Percentiles rank a stretch among this genome's conserved stretches.
These are phyloP conservation scores for Yasuhikotakia modesta DNA, from an alignment of 2,797 vertebrate species.

Conservation along the genomic window DNA sequence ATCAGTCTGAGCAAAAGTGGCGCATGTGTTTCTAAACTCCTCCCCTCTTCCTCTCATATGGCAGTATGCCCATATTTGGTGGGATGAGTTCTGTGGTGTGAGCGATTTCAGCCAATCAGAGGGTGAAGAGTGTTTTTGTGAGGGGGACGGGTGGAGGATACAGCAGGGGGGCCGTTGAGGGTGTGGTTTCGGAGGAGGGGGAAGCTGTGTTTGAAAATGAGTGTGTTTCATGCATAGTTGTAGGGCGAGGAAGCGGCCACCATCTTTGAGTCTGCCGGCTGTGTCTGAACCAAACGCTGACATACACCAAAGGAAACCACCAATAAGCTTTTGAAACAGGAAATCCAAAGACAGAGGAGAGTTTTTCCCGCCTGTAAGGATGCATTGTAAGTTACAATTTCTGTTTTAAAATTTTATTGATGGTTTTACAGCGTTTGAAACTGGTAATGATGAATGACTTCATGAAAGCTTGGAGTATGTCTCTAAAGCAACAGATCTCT, in stretches of 20 bases:
- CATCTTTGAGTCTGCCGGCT: constrained; percentile 40
- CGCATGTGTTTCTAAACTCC: constrained; percentile 6
- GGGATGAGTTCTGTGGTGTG: constrained; percentile 74
- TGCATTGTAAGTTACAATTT: constrained; percentile 75
- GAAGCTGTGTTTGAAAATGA: constrained; percentile 75
- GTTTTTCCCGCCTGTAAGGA: constrained; percentile 51
- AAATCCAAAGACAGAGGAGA: constrained; percentile 19
- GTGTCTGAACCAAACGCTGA: constrained; percentile 4
- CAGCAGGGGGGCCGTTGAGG: constrained; percentile 55
- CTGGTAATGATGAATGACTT: constrained; percentile 20
- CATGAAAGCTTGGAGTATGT: constrained; percentile 54
- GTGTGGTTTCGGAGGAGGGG: constrained; percentile 60
- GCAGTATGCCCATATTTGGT: constrained; percentile 70
- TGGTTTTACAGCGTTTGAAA: background rate
- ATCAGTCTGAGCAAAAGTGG: constrained; percentile 44
- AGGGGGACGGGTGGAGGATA: constrained; percentile 50
- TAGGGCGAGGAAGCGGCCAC: constrained; percentile 50
- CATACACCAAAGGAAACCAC: constrained; percentile 15
- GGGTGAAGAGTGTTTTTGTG: background rate
- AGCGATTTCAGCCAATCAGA: constrained; percentile 73
- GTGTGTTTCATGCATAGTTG: constrained; percentile 64
- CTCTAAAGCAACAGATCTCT: constrained; percentile 27
- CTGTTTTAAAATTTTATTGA: background rate
- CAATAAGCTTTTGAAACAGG: constrained; percentile 9
- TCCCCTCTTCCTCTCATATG: constrained; percentile 55